Evolutionary conservation across 2,797 vertebrate species (phyloP), one percentile per base, ranked within the genome.

Genomic region (Chaetophractus vellerosus): DNA sequence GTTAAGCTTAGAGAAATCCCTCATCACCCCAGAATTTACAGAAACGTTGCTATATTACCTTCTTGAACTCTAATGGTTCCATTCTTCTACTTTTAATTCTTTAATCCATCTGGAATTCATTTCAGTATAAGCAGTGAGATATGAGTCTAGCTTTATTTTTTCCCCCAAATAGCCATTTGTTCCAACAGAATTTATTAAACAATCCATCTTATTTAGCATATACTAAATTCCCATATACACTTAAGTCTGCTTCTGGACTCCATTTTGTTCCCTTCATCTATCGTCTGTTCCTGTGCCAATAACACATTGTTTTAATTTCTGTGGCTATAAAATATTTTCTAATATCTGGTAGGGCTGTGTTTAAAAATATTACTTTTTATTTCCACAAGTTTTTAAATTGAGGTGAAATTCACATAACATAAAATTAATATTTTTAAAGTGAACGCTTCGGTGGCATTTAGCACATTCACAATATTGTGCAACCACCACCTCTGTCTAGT

Each of bases 81-180:
- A 55, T 93, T 48, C n/a, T 90, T 90, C 55, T 82, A 81, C 48
- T 87, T 82, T 92, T 94, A 82, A 86, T 76, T 86, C 57, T 72
- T 52, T 78, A 78, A 79, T 33, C 59, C n/a, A 68, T 93, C 50
- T 81, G 91, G 86, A 61, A 90, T 85, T 90, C 21, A 90, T 90
- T 90, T 93, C 84, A 19, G 36, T 57, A 84, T 92, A 72, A 89
- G 89, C 38, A 80, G 38, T 85, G 66, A 93, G 66, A 15, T 68
- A 36, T 68, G 21, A 14, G n/a, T 24, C 26, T 38, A 45, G 33
- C 61, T 64, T 86, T 64, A 72, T 86, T 93, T 91, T 38, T 90
- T 72, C 41, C 14, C 52, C 55, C 64, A 82, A 57, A 81, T 50
- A 68, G 28, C 28, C 24, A 11, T 14, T 59, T 86, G 26, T 86